Percentiles rank a stretch among this genome's conserved stretches.
Evolutionary conservation across 2,797 vertebrate genomes (phyloP).

Genomic region (Mustela erminea): DNA sequence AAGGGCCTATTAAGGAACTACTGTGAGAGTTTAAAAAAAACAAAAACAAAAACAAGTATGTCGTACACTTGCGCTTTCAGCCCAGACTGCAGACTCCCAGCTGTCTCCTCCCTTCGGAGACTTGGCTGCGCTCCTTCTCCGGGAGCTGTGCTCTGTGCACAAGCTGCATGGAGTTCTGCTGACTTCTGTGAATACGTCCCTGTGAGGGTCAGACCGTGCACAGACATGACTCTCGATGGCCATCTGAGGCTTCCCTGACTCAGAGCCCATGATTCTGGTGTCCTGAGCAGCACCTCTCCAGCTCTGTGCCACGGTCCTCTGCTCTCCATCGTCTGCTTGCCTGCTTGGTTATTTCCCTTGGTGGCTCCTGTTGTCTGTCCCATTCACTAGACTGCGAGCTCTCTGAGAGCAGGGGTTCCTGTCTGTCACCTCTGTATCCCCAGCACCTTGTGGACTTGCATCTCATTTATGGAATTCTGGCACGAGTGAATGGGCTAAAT

Average conservation of each 20-base stretch:
- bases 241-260: neutral
- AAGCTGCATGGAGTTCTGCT: neutral
- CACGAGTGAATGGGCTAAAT: neutral
- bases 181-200: neutral
- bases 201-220: neutral
- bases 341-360: neutral
- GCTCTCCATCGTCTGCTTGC: neutral
- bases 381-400: neutral
- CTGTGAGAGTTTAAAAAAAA: neutral
- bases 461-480: neutral
- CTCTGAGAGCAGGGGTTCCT: neutral
- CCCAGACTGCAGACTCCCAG: neutral
- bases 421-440: neutral
- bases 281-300: neutral
- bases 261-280: neutral
- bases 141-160: neutral
- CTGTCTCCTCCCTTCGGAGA: neutral
- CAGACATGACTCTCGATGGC: neutral
- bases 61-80: neutral
- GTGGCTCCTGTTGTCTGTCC: neutral
- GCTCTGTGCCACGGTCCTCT: neutral
- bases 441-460: neutral
- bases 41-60: neutral
- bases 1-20: neutral
- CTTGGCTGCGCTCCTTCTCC: neutral